phyloP scores from a whole-genome alignment of 2,888 invertebrate species.

The Clivina fossor region DNA sequence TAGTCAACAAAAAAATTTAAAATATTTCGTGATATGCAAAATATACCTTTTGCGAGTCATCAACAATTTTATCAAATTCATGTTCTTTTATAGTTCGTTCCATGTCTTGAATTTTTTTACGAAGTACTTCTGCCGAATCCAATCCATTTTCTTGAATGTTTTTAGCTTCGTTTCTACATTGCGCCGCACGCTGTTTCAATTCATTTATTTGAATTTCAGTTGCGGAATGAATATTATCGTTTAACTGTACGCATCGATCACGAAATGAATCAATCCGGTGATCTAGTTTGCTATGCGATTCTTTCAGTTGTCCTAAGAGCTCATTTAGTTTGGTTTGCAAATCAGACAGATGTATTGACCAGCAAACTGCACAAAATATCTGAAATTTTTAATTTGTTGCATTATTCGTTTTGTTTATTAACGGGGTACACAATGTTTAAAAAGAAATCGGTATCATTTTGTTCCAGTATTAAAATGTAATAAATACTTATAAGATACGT shows the following conservation, averaged over 20 bases:
- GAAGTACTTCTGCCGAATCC: constrained; percentile 55
- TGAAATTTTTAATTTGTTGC: constrained; percentile 46
- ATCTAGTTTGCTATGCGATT: constrained; percentile 56
- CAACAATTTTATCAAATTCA: constrained; percentile 45
- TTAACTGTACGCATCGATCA: constrained; percentile 59
- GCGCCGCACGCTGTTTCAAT: constrained; percentile 54
- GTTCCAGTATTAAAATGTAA: no score
- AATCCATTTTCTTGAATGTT: constrained; percentile 55
- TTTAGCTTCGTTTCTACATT: constrained; percentile 53
- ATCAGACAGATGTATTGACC: constrained; percentile 62
- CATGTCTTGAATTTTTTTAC: constrained; percentile 54
- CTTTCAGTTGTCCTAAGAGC: constrained; percentile 60
- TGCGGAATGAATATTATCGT: constrained; percentile 57
- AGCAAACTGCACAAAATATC: constrained; percentile 64
- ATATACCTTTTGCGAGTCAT: constrained; percentile 56
- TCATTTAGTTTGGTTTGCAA: constrained; percentile 59
- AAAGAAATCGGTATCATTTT: no score
- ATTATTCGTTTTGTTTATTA: no score
- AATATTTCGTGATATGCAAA: no score
- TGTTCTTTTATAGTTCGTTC: constrained; percentile 52
- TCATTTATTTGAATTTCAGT: constrained; percentile 58
- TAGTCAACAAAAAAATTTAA: no score
- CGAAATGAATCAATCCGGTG: constrained; percentile 61
- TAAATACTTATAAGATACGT: no score
- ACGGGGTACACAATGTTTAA: no score